phyloP scores from a whole-genome alignment of 2,888 invertebrate genomes.

The Poecilobothrus nobilitatus region DNA sequence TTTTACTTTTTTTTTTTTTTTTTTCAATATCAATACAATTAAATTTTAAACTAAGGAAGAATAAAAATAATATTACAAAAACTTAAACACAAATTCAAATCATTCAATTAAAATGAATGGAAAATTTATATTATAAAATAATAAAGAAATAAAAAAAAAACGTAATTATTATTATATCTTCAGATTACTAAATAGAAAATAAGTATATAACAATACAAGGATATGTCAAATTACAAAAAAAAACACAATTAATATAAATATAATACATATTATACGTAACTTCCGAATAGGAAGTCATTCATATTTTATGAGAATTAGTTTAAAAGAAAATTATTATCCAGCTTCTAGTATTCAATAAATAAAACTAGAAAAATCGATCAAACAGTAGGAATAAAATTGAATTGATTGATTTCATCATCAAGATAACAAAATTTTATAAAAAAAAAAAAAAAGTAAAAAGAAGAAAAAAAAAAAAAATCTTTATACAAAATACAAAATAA shows the following conservation, averaged over 20 bases:
- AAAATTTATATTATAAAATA: not conserved
- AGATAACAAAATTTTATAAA: not conserved
- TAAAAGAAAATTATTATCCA: not conserved
- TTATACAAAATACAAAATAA: not conserved
- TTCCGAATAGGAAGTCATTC: not conserved
- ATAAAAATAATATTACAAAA: too few relatives aligned
- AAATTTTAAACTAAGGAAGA: too few relatives aligned
- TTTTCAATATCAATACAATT: too few relatives aligned
- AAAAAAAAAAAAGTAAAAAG: not conserved
- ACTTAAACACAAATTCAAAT: not conserved
- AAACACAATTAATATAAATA: not conserved
- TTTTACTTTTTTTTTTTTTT: too few relatives aligned
- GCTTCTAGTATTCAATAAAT: not conserved
- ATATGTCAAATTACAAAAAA: not conserved
- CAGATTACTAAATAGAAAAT: too few relatives aligned
- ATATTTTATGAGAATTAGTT: not conserved
- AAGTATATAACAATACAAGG: not conserved
- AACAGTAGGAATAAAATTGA: not conserved
- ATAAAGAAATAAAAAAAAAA: too few relatives aligned
- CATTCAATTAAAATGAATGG: not conserved
- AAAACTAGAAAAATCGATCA: not conserved
- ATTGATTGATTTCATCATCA: slow-evolving; percentile 6
- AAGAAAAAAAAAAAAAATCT: too few relatives aligned
- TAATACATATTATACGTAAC: not conserved
- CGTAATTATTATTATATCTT: too few relatives aligned